Evolutionary conservation across 1,140 invertebrate species (phyloP).

Genomic region (Episyrphus balteatus): DNA sequence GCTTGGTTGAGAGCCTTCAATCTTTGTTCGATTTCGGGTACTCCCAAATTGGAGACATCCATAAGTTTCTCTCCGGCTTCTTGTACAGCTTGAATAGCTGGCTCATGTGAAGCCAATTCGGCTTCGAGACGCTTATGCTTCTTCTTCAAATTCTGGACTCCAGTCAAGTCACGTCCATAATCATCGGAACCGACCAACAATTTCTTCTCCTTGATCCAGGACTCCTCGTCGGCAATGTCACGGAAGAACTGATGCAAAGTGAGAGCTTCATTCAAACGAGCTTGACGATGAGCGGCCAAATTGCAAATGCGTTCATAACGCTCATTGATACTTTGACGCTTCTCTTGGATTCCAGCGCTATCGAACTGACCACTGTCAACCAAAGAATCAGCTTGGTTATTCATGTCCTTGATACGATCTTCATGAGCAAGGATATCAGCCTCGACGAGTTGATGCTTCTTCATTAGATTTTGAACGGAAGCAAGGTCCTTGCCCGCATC

Average conservation of each 20-base stretch:
- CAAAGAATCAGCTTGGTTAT: conserved; percentile 83
- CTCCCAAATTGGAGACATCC: conserved; percentile 92
- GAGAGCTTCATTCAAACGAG: conserved; percentile 86
- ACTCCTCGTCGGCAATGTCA: conserved; percentile 98
- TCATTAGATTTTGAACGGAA: conserved; percentile 97
- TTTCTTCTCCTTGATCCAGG: conserved; percentile 99
- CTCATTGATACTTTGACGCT: conserved; percentile 85
- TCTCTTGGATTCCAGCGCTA: conserved; percentile 83
- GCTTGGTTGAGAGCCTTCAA: conserved; percentile 74
- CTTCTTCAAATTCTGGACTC: conserved; percentile 95
- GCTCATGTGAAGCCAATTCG: conserved; percentile 91
- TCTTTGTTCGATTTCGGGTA: conserved; percentile 88
- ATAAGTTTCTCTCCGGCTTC: conserved; percentile 94
- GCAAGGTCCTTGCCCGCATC: conserved; percentile 97
- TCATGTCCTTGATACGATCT: conserved; percentile 93
- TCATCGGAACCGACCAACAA: conserved; percentile 94
- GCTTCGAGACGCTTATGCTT: conserved; percentile 96
- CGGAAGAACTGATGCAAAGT: conserved; percentile 98
- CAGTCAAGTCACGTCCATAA: conserved; percentile 94
- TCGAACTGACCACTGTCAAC: conserved; percentile 94
- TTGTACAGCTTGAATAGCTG: conserved; percentile 92
- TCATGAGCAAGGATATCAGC: conserved; percentile 94
- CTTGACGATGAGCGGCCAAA: conserved; percentile 81
- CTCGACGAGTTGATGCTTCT: conserved; percentile 97
- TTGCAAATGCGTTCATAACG: conserved; percentile 88